Evolutionary conservation across 2,888 invertebrate species (phyloP).

Genomic region (Notocelia uddmanniana): DNA sequence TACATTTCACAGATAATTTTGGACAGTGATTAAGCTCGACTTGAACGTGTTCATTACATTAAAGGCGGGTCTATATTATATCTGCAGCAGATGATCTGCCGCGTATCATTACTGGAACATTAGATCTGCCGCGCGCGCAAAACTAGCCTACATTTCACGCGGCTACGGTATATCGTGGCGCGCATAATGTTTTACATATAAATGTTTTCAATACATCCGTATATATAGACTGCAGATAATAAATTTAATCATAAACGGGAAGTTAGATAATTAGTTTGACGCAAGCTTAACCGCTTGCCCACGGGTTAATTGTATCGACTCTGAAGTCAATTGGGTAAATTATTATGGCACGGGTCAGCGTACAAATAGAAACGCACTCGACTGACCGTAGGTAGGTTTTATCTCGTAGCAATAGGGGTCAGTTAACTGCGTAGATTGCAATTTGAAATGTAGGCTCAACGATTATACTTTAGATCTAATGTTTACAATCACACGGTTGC

Average conservation of each 20-base stretch:
- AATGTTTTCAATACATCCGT: neutral
- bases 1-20: neutral
- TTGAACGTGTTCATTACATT: neutral
- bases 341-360: neutral
- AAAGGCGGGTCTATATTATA: no score
- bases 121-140: no score
- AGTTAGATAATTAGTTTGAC: neutral
- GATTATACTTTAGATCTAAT: neutral
- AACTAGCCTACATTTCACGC: no score
- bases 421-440: neutral
- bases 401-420: neutral
- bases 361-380: neutral
- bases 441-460: neutral
- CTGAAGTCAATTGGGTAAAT: slow-evolving; percentile 21
- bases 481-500: neutral
- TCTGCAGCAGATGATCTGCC: no score
- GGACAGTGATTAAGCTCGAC: neutral
- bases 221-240: neutral
- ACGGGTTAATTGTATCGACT: slow-evolving; percentile 9
- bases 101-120: no score
- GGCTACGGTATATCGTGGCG: no score
- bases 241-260: neutral
- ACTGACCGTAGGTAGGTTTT: neutral
- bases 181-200: no score
- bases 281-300: neutral